Percentiles rank a stretch among this genome's conserved stretches.
Evolutionary conservation across 2,888 invertebrate species (phyloP).

Genomic region (Halictus quadricinctus): DNA sequence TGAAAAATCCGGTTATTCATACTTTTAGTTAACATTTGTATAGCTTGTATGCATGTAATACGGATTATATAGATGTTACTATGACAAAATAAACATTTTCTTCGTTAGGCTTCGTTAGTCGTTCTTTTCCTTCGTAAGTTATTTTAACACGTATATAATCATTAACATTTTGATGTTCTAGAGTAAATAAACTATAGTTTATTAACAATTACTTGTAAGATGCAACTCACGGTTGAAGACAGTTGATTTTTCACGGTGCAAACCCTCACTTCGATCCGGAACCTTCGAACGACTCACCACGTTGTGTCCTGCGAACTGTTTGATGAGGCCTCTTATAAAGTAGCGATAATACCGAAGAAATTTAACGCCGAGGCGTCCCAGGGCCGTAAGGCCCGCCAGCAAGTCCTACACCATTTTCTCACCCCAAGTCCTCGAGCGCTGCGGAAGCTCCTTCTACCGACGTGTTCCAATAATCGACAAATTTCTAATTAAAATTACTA

Average conservation of each 20-base stretch:
- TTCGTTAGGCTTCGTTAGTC: too few species aligned
- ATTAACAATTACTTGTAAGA: too few species aligned
- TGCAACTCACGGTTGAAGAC: neutral
- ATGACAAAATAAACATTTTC: too few species aligned
- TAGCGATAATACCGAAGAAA: conserved; percentile 25
- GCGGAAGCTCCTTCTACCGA: neutral
- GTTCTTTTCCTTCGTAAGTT: too few species aligned
- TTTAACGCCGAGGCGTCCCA: conserved; percentile 14
- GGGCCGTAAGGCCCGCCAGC: conserved; percentile 23
- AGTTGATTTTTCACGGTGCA: neutral
- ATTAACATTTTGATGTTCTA: too few species aligned
- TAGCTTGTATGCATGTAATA: too few species aligned
- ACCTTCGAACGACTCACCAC: neutral
- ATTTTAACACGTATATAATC: too few species aligned
- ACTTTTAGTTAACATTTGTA: too few species aligned
- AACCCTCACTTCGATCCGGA: neutral
- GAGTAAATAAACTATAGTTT: too few species aligned
- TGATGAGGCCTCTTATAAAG: conserved; percentile 33
- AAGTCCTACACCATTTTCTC: neutral
- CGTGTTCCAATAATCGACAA: neutral
- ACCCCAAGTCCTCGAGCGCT: neutral
- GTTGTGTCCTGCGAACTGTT: conserved; percentile 18
- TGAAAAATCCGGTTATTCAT: too few species aligned
- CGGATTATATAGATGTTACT: too few species aligned
- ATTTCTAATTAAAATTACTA: too few species aligned